Evolutionary conservation across 2,888 invertebrate species (phyloP).

Genomic region (Hypomecis punctinalis): DNA sequence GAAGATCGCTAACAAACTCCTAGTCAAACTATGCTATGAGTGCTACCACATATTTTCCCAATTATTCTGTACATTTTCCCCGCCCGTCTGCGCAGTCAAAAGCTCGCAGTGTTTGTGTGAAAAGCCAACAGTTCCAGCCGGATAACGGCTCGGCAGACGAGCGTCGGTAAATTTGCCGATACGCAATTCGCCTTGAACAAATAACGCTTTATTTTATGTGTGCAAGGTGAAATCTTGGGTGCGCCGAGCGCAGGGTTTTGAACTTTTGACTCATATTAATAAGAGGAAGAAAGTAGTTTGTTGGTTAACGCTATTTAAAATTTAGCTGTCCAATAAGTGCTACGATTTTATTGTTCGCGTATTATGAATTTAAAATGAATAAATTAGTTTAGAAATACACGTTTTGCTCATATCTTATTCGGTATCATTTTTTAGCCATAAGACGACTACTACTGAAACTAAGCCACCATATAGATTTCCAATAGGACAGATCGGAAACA

Average conservation of each 20-base stretch:
- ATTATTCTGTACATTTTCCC: conserved; percentile 37
- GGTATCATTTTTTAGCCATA: no score
- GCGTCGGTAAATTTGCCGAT: conserved; percentile 71
- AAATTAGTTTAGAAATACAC: no score
- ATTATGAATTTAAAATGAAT: no score
- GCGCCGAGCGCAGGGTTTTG: conserved; percentile 5
- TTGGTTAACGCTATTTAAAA: background rate
- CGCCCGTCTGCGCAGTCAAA: conserved; percentile 52
- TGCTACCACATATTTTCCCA: no score
- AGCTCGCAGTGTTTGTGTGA: conserved; percentile 66
- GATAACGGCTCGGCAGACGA: conserved; percentile 61
- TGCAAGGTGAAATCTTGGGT: conserved; percentile 42
- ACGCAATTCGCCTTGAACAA: conserved; percentile 67
- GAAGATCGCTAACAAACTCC: no score
- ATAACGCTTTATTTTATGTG: conserved; percentile 46
- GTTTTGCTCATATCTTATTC: no score
- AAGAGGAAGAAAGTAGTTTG: conserved; percentile 1
- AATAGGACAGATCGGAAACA: no score
- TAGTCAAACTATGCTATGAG: no score
- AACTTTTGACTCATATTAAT: conserved; percentile 7
- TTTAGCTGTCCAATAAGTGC: no score
- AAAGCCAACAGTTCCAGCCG: conserved; percentile 70
- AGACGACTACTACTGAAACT: no score
- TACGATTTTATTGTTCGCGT: no score
- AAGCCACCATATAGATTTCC: no score